Evolutionary conservation across 2,113 vertebrate species (phyloP).

Genomic region (Amblyopsis rosae): DNA sequence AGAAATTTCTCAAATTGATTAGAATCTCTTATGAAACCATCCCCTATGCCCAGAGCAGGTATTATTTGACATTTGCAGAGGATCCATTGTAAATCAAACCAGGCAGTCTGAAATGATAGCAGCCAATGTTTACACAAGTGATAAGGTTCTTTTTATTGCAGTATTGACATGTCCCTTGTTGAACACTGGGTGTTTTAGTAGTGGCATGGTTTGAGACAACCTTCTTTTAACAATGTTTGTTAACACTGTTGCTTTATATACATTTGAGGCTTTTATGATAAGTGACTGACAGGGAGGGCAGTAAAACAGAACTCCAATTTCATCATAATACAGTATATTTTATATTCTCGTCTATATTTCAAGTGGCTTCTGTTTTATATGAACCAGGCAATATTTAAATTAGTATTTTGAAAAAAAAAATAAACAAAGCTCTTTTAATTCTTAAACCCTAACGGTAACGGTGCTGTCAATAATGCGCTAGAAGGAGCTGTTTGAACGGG

Average conservation of each 20-base stretch:
- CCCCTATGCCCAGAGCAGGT: constrained; percentile 17
- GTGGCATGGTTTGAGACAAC: constrained; percentile 10
- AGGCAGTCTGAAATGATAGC: constrained; percentile 37
- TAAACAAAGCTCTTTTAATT: background rate
- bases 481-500: too few species aligned
- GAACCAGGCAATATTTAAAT: background rate
- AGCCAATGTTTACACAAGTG: constrained; percentile 55
- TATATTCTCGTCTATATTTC: too few species aligned
- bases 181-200: constrained; percentile 33
- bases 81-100: constrained; percentile 37
- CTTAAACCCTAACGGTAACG: background rate
- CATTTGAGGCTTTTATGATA: background rate
- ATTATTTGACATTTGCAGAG: constrained; percentile 26
- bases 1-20: background rate
- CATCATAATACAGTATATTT: background rate
- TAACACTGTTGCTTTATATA: constrained; percentile 6
- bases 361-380: background rate
- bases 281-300: background rate
- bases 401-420: background rate
- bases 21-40: background rate
- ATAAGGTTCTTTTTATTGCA: constrained; percentile 66
- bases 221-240: constrained; percentile 15
- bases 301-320: background rate
- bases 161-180: constrained; percentile 37
- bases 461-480: background rate